Percentiles rank a stretch among this genome's conserved stretches.
Evolutionary conservation across 2,888 invertebrate species (phyloP).

Genomic region (Carterocephalus palaemon): DNA sequence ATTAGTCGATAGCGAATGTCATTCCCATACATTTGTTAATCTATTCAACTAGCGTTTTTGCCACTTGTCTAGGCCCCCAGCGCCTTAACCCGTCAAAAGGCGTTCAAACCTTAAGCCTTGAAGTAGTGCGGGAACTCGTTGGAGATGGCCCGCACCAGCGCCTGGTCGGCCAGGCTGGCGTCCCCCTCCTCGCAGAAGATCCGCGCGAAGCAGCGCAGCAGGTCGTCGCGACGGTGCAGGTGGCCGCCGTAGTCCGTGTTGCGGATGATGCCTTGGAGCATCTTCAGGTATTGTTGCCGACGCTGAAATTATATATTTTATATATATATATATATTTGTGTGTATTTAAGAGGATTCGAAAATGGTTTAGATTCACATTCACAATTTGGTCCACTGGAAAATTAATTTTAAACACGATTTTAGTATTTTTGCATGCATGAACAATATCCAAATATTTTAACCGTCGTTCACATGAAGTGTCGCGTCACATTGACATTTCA

Average conservation of each 20-base stretch:
- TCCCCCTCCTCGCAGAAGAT: conserved; percentile 91
- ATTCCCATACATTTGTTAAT: no score
- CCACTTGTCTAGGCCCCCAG: not conserved
- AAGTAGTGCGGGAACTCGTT: conserved; percentile 91
- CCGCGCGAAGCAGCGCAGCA: conserved; percentile 90
- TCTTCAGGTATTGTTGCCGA: conserved; percentile 86
- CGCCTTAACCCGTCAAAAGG: not conserved
- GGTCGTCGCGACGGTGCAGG: conserved; percentile 87
- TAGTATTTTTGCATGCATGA: no score
- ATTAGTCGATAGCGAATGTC: no score
- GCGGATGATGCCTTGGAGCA: conserved; percentile 88
- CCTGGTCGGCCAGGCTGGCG: conserved; percentile 86
- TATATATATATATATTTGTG: no score
- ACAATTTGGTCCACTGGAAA: no score
- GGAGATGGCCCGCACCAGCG: conserved; percentile 87
- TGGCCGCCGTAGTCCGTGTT: conserved; percentile 90
- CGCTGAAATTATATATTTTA: conserved; percentile 67
- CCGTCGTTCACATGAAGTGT: no score
- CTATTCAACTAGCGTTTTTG: no score
- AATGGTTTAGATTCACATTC: no score
- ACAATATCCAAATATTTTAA: no score
- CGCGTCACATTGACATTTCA: no score
- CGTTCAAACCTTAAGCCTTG: conserved; percentile 72
- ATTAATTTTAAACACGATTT: no score
- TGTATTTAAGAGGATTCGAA: no score